phyloP scores from a whole-genome alignment of 2,113 vertebrate genomes.

The Mustelus asterias region DNA sequence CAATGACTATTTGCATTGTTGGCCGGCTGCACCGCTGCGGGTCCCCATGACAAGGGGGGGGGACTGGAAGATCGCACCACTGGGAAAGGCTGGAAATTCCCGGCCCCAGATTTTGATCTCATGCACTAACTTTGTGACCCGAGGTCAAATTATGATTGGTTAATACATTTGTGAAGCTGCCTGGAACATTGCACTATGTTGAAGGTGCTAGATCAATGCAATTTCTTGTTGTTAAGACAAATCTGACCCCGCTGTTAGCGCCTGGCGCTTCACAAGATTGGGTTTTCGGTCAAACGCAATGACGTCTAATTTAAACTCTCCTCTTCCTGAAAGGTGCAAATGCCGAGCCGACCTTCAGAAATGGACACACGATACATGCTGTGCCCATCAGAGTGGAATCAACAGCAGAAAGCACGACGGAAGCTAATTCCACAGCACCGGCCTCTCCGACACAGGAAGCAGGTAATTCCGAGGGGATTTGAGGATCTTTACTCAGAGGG shows the following conservation, averaged over 20 bases:
- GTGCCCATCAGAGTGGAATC: neutral
- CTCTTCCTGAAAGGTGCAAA: neutral
- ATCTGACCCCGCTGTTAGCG: neutral
- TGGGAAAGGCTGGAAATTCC: too few species aligned
- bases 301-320: neutral
- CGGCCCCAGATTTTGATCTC: neutral
- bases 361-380: neutral
- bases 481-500: too few species aligned
- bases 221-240: neutral
- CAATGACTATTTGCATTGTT: too few species aligned
- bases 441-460: too few species aligned
- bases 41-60: too few species aligned
- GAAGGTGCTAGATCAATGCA: neutral
- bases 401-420: neutral
- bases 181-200: neutral
- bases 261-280: neutral
- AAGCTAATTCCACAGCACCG: neutral
- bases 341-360: neutral
- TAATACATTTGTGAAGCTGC: neutral
- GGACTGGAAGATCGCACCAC: too few species aligned
- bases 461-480: neutral
- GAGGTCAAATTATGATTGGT: neutral
- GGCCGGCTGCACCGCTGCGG: too few species aligned
- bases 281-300: neutral
- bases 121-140: neutral